Conservation (phyloP, 2,113 vertebrate genomes). For the Heteronetta atricapilla region DNA sequence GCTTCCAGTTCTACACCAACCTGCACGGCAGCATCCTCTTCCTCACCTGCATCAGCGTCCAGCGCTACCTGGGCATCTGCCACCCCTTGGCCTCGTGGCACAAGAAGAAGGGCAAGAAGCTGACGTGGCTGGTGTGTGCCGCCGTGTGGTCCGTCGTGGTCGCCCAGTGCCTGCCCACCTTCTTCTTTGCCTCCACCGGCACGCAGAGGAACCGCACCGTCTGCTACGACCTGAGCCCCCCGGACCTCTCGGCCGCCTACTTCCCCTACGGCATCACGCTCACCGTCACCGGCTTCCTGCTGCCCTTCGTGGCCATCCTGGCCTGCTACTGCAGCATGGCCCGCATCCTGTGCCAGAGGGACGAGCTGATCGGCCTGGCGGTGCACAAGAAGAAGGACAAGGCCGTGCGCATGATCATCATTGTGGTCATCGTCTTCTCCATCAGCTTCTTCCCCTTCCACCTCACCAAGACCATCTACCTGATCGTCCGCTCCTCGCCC, state of each 20-base stretch:
- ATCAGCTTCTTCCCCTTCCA: constrained; percentile 97
- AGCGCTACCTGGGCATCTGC: constrained; percentile 95
- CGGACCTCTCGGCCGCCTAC: constrained; percentile 77
- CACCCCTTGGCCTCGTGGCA: constrained; percentile 89
- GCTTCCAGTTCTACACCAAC: constrained; percentile 98
- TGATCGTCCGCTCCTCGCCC: constrained; percentile 81
- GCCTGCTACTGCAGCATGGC: constrained; percentile 91
- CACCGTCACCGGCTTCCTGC: constrained; percentile 86
- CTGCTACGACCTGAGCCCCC: constrained; percentile 92
- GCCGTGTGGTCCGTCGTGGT: constrained; percentile 84
- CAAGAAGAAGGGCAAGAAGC: constrained; percentile 84
- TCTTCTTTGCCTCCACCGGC: constrained; percentile 88
- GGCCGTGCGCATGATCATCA: constrained; percentile 88
- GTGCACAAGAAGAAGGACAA: constrained; percentile 84
- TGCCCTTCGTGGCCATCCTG: constrained; percentile 89
- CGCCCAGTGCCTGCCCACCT: constrained; percentile 87
- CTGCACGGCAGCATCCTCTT: constrained; percentile 94
- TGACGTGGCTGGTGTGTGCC: constrained; percentile 85
- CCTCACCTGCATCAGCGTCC: constrained; percentile 96
- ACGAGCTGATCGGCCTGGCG: constrained; percentile 59
- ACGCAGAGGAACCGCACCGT: constrained; percentile 92
- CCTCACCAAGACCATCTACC: constrained; percentile 92
- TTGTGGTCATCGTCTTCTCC: constrained; percentile 87
- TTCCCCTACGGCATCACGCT: constrained; percentile 94
- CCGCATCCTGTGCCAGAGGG: constrained; percentile 82